These are phyloP conservation scores for Nebria brevicollis DNA, from an alignment of 2,888 invertebrate genomes.

Conservation along the genomic window DNA sequence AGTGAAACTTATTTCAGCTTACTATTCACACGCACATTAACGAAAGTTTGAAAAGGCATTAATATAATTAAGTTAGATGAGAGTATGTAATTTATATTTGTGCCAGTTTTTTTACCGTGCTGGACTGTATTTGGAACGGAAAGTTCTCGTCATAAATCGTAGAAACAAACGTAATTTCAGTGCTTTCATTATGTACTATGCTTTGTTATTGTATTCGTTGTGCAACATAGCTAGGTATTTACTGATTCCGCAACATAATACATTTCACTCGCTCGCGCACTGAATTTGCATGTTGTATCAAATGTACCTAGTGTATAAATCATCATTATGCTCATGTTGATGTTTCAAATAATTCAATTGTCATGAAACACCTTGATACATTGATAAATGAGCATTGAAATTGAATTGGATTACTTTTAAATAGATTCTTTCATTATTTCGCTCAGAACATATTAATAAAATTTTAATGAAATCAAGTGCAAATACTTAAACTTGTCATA, in stretches of 20 bases:
- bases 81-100: conserved; percentile 20
- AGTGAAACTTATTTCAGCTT: too few species aligned
- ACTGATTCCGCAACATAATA: conserved; percentile 16
- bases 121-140: conserved; percentile 32
- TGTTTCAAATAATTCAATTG: not conserved
- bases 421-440: not conserved
- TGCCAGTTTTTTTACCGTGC: conserved; percentile 32
- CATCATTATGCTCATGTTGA: conserved; percentile 18
- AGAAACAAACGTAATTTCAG: conserved; percentile 32
- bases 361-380: not conserved
- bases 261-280: conserved; percentile 11
- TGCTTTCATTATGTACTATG: conserved; percentile 13
- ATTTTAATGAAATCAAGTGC: too few species aligned
- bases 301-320: conserved; percentile 26
- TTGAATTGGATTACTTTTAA: not conserved
- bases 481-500: too few species aligned
- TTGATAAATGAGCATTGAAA: not conserved
- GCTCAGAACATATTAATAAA: too few species aligned
- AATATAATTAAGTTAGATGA: conserved; percentile 32
- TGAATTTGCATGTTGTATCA: conserved; percentile 36
- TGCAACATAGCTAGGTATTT: conserved; percentile 35
- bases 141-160: conserved; percentile 32
- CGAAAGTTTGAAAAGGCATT: conserved; percentile 14
- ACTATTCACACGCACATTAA: not conserved
- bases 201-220: conserved; percentile 25